A percentile compares a stretch with the other conserved stretches of the same genome.
These are phyloP conservation scores for Notothenia rossii DNA, from an alignment of 2,113 vertebrate species.

Conservation along the genomic window DNA sequence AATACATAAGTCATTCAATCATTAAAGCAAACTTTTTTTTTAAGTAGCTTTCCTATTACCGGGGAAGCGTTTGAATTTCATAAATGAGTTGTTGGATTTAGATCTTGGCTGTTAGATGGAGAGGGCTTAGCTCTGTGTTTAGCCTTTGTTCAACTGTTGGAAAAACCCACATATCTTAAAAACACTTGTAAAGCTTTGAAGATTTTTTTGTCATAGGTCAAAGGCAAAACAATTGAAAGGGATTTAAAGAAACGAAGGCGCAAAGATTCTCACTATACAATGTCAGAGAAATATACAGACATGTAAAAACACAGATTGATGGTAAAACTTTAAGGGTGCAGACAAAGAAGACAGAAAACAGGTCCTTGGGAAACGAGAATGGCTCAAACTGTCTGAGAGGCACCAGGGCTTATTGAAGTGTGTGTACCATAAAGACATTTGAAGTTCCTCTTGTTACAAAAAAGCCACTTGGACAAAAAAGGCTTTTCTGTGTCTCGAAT, in stretches of 20 bases:
- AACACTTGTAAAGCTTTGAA: conserved; percentile 11
- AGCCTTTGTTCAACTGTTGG: not conserved
- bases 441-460: conserved; percentile 2
- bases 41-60: not conserved
- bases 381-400: conserved; percentile 20
- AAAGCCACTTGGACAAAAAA: conserved; percentile 11
- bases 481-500: not conserved
- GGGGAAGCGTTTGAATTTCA: too few species aligned
- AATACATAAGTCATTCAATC: too few species aligned
- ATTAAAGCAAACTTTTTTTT: not conserved
- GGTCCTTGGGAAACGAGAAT: conserved; percentile 11
- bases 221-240: conserved; percentile 33
- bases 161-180: not conserved
- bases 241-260: conserved; percentile 9
- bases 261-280: conserved; percentile 26
- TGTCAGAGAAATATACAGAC: conserved; percentile 13
- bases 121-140: not conserved
- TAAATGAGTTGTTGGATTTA: not conserved
- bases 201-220: conserved; percentile 19
- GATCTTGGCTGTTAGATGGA: not conserved
- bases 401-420: conserved; percentile 10
- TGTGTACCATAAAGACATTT: conserved; percentile 12
- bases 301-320: conserved; percentile 19
- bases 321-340: conserved; percentile 16
- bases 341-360: conserved; percentile 36